Evolutionary conservation across 2,888 invertebrate species (phyloP).

Genomic region (Phyllotreta cruciferae): DNA sequence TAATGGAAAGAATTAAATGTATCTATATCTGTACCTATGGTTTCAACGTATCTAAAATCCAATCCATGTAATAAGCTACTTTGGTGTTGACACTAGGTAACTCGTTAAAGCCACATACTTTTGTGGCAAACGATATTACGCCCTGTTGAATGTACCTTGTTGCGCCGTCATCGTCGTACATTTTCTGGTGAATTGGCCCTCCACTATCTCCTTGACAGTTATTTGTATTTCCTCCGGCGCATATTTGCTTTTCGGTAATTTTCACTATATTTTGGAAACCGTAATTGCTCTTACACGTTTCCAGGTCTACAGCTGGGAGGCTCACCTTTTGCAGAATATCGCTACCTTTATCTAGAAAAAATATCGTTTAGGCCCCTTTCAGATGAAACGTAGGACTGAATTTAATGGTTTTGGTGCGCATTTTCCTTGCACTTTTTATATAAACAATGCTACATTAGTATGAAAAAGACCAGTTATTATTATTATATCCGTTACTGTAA

Average conservation of each 20-base stretch:
- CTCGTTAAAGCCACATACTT: slow-evolving; percentile 60
- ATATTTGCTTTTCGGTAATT: slow-evolving; percentile 62
- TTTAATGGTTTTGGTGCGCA: no score
- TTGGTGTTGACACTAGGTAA: slow-evolving; percentile 77
- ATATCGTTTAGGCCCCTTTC: no score
- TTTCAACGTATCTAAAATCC: slow-evolving; percentile 67
- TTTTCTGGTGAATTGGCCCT: slow-evolving; percentile 66
- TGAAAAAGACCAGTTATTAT: no score
- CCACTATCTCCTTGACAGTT: slow-evolving; percentile 73
- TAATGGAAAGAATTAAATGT: no score
- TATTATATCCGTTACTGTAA: no score
- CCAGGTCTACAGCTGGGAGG: slow-evolving; percentile 56
- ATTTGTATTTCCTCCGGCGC: slow-evolving; percentile 65
- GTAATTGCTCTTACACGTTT: slow-evolving; percentile 45
- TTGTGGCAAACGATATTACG: slow-evolving; percentile 64
- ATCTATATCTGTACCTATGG: no score
- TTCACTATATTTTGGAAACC: slow-evolving; percentile 47
- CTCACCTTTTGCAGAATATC: slow-evolving; percentile 59
- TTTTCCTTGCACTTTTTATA: no score
- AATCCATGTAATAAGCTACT: slow-evolving; percentile 68
- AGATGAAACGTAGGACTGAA: no score
- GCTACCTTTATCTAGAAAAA: slow-evolving; percentile 48
- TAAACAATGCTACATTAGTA: no score
- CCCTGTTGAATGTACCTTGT: slow-evolving; percentile 66
- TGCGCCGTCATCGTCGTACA: slow-evolving; percentile 53